Percentiles rank a stretch among this genome's conserved stretches.
Evolutionary conservation across 2,113 vertebrate species (phyloP).

Genomic region (Lanius collurio): DNA sequence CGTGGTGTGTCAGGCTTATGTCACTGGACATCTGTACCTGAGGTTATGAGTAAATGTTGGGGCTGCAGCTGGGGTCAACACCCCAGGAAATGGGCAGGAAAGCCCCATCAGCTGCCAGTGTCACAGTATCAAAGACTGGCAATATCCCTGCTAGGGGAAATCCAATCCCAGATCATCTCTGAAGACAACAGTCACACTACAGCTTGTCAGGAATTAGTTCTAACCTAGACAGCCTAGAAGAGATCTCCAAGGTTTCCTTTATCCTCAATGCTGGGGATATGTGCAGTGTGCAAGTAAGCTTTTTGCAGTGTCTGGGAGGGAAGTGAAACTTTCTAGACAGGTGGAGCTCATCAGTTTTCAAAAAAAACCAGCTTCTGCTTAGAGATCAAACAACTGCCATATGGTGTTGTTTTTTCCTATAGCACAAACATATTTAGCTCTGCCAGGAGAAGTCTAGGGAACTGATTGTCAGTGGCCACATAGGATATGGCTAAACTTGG

Average conservation of each 20-base stretch:
- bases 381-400: constrained; percentile 48
- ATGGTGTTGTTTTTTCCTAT: constrained; percentile 42
- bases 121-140: neutral
- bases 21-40: neutral
- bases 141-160: neutral
- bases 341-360: constrained; percentile 6
- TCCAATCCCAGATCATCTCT: neutral
- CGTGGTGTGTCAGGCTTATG: neutral
- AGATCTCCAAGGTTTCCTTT: neutral
- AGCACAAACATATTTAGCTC: constrained; percentile 36
- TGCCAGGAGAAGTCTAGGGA: constrained; percentile 11
- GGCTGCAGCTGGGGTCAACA: neutral
- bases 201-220: neutral
- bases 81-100: neutral
- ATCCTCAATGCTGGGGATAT: neutral
- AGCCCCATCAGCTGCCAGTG: neutral
- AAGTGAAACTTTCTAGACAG: constrained; percentile 7
- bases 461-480: neutral
- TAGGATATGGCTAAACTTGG: neutral
- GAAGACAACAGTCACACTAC: neutral
- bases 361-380: neutral
- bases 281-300: neutral
- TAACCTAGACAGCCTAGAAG: neutral
- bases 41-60: neutral
- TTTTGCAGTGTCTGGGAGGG: neutral